Percentiles rank a stretch among this genome's conserved stretches.
phyloP scores from a whole-genome alignment of 1,140 invertebrate genomes.

The Zaprionus camerounensis region DNA sequence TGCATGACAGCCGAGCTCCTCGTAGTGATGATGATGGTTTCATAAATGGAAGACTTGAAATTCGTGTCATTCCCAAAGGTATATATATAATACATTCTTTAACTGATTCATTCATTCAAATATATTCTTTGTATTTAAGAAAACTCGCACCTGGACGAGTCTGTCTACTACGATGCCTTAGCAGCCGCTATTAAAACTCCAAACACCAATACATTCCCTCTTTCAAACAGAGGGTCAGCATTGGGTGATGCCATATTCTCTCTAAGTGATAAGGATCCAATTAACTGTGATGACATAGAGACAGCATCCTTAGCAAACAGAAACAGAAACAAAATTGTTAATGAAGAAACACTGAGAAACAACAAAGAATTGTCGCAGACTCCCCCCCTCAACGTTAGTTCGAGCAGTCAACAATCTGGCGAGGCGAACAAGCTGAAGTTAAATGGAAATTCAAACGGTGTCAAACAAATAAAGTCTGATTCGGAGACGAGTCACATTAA shows the following conservation, averaged over 20 bases:
- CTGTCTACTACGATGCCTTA: constrained; percentile 77
- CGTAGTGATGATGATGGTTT: constrained; percentile 85
- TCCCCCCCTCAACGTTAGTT: constrained; percentile 12
- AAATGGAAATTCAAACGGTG: constrained; percentile 40
- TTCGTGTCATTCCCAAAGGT: constrained; percentile 88
- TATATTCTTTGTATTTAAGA: constrained; percentile 35
- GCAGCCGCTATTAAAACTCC: constrained; percentile 46
- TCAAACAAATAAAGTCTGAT: constrained; percentile 37
- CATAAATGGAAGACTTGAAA: constrained; percentile 92
- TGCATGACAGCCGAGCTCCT: not conserved
- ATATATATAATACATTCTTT: constrained; percentile 4
- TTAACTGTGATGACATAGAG: constrained; percentile 55
- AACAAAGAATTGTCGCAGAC: constrained; percentile 24
- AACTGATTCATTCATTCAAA: not conserved
- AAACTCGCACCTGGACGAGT: constrained; percentile 70
- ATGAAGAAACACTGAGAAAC: not conserved
- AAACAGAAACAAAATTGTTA: constrained; percentile 15
- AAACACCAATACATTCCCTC: constrained; percentile 3
- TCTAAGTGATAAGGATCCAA: constrained; percentile 29
- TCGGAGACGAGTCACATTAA: constrained; percentile 42
- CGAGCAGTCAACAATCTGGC: constrained; percentile 13
- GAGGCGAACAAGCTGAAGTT: constrained; percentile 27
- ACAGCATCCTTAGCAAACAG: constrained; percentile 6
- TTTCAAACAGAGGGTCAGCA: constrained; percentile 13
- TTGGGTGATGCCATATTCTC: constrained; percentile 10